Evolutionary conservation across 2,113 vertebrate species (phyloP).

Genomic region (Columba livia): DNA sequence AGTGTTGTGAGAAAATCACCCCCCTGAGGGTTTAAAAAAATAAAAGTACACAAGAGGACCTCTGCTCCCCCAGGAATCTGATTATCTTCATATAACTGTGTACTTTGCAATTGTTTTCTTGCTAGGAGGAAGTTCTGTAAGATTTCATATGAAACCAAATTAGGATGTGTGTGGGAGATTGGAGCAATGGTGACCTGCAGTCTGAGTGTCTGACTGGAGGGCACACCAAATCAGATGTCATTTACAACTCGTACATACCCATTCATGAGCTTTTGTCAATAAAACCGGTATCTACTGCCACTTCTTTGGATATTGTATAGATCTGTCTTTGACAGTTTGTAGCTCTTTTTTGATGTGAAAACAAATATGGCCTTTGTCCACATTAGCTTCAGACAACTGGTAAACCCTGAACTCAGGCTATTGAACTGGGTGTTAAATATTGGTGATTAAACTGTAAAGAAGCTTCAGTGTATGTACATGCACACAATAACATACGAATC

Average conservation of each 20-base stretch:
- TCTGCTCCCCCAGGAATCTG: conserved; percentile 52
- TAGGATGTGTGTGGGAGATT: background rate
- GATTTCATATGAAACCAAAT: conserved; percentile 32
- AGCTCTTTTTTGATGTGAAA: background rate
- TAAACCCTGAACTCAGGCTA: background rate
- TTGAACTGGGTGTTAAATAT: background rate
- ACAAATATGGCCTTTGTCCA: background rate
- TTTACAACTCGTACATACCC: background rate
- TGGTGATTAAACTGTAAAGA: background rate
- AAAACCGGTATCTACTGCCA: background rate
- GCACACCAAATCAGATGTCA: background rate
- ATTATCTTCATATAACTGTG: conserved; percentile 42
- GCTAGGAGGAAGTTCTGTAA: conserved; percentile 34
- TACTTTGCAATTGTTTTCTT: background rate
- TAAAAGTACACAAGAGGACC: background rate
- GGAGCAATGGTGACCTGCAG: background rate
- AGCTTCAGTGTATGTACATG: background rate
- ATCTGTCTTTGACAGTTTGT: background rate
- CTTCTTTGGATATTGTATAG: background rate
- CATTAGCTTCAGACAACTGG: background rate
- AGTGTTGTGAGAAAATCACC: conserved; percentile 65
- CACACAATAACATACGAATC: background rate
- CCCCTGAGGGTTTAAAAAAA: conserved; percentile 27
- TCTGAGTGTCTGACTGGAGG: background rate
- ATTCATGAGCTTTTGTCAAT: background rate